Base-by-base conservation (phyloP, 2,113 vertebrate genomes). In the Rhombomys opimus region DNA sequence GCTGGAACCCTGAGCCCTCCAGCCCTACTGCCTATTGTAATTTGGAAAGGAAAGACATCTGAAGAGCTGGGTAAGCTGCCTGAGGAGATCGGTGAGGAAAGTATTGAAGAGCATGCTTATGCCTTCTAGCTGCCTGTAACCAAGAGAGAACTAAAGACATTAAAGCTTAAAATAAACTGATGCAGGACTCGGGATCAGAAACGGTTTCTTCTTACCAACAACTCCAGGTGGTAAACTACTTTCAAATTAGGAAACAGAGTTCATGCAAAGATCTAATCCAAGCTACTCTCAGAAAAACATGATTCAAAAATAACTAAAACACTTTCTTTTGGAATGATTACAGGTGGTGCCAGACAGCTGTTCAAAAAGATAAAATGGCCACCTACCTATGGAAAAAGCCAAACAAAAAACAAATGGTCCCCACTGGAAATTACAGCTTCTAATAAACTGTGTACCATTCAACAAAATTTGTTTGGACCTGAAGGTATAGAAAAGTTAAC, bases 201-300 rank as follows among this genome's bases (percentile, higher is more conserved):
- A 35, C 10, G 88, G 70, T 93, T 95, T 91, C 78, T 96, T 63
- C 89, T 95, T 96, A 59, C 54, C 87, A 95, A 68, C 63, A 57
- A 92, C 93, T 95, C 93, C 96, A 98, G 95, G 97, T 97, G 87
- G 91, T 89, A 93, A 96, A 91, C 89, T 95, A 70, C 90, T 93
- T 87, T 97, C 87, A 97, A 97, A 96, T 95, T 91, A 97, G 77
- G 89, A 97, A 97, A 92, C 76, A 95, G 88, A 73, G 95, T 96
- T 97, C 81, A 94, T 89, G 70, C 84, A 93, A 97, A 97, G 89
- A 97, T 95, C 91, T 96, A 84, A 91, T 96, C 18, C 89, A 96
- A 91, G 94, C 76, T 90, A 96, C 59, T 94, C 70, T 91, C 80
- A 85, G 65, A 52, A 96, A 97, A 97, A 96, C 46, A 73, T 93